Evolutionary conservation across 64 coral and sea anemone genomes (phyloP).

Genomic region (Actinia tenebrosa): DNA sequence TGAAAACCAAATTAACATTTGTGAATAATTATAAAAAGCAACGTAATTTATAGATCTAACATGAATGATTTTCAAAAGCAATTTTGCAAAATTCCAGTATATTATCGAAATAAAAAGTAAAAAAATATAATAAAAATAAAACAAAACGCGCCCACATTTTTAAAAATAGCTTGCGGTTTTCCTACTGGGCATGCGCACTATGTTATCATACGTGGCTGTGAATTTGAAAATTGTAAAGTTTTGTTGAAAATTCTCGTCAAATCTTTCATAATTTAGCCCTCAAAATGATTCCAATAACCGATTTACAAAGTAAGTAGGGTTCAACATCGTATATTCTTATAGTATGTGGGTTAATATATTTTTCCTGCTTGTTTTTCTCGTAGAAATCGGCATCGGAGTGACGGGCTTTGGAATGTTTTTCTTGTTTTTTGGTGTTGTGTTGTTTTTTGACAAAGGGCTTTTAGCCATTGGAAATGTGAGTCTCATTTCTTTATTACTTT

Average conservation of each 20-base stretch:
- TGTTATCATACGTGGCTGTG: conserved; percentile 50
- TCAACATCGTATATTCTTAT: background rate
- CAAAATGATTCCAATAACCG: conserved; percentile 94
- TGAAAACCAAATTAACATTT: too few relatives aligned
- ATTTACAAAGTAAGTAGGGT: conserved; percentile 94
- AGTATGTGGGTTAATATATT: background rate
- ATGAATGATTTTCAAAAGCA: background rate
- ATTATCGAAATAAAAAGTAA: background rate
- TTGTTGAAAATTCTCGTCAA: background rate
- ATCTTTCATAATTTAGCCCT: conserved; percentile 11
- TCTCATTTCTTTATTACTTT: background rate
- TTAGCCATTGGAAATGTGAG: conserved; percentile 99
- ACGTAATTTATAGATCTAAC: background rate
- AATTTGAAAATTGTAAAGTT: conserved; percentile 1
- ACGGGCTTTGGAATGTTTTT: conserved; percentile 96
- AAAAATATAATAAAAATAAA: background rate
- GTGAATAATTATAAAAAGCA: background rate
- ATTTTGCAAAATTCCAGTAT: background rate
- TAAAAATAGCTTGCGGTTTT: background rate
- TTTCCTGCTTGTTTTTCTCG: conserved; percentile 19
- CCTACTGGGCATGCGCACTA: conserved; percentile 14
- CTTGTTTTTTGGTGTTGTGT: conserved; percentile 92
- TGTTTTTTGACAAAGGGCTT: conserved; percentile 99
- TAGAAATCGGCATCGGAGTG: conserved; percentile 98
- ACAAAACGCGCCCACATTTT: background rate